Conservation (phyloP, 2,113 vertebrate species). For the Pelvicachromis taeniatus region DNA sequence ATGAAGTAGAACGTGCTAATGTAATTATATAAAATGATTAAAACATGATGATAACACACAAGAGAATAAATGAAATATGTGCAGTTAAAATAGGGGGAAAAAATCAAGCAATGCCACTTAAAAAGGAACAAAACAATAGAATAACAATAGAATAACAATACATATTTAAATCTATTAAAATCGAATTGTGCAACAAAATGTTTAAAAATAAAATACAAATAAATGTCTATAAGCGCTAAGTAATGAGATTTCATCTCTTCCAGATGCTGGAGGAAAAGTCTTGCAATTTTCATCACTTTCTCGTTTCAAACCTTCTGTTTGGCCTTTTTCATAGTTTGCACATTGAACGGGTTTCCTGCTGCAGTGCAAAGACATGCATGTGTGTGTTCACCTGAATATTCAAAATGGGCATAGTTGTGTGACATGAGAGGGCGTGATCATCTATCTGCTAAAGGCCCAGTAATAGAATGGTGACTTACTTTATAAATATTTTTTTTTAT, state of each 20-base stretch:
- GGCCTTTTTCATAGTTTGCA: background rate
- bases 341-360: fast-evolving
- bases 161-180: background rate
- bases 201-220: background rate
- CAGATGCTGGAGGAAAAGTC: background rate
- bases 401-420: background rate
- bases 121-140: background rate
- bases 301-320: background rate
- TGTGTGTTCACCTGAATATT: background rate
- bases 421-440: background rate
- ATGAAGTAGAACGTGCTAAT: background rate
- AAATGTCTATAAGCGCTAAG: too few species aligned
- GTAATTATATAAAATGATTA: background rate
- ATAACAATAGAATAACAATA: background rate
- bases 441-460: background rate
- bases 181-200: background rate
- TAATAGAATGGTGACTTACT: background rate
- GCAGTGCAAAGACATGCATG: background rate
- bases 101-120: background rate
- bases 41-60: fast-evolving
- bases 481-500: too few species aligned
- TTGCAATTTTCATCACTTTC: background rate
- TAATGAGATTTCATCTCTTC: background rate
- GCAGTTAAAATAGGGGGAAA: background rate
- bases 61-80: background rate